A percentile compares a stretch with the other conserved stretches of the same genome.
phyloP scores from a whole-genome alignment of 92 coral and sea anemone genomes.

The Heteractis magnifica region DNA sequence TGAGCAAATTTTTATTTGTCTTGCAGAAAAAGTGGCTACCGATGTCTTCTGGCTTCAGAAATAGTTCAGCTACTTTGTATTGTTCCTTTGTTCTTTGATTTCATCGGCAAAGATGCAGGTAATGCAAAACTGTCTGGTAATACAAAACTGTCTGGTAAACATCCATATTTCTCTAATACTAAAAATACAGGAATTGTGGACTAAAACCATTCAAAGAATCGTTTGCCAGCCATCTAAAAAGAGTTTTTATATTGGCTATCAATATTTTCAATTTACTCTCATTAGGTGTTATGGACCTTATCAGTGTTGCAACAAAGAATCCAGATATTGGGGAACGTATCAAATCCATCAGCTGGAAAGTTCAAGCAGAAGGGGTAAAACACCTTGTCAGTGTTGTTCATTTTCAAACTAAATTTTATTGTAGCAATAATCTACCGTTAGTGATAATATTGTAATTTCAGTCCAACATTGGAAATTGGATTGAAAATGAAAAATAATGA shows the following conservation, averaged over 20 bases:
- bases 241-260: too few species aligned
- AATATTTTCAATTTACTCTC: not conserved
- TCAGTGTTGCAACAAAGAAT: constrained; percentile 76
- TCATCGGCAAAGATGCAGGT: constrained; percentile 88
- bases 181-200: too few species aligned
- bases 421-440: too few species aligned
- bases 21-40: constrained; percentile 66
- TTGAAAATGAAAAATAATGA: too few species aligned
- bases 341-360: constrained; percentile 62
- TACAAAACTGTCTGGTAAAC: too few species aligned
- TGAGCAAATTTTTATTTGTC: not conserved
- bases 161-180: not conserved
- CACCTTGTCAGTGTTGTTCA: not conserved
- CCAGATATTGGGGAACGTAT: constrained; percentile 71
- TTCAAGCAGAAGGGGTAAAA: constrained; percentile 71
- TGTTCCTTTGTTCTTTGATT: constrained; percentile 83
- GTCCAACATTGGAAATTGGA: too few species aligned
- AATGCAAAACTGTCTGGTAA: not conserved
- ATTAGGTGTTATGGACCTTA: constrained; percentile 77
- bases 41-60: constrained; percentile 90
- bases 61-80: constrained; percentile 87
- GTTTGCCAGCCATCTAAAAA: too few species aligned
- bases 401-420: too few species aligned
- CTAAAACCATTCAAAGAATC: too few species aligned
- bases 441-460: too few species aligned